A percentile compares a stretch with the other conserved stretches of the same genome.
phyloP scores from a whole-genome alignment of 2,888 invertebrate genomes.

The Phoenoteleia sp. region DNA sequence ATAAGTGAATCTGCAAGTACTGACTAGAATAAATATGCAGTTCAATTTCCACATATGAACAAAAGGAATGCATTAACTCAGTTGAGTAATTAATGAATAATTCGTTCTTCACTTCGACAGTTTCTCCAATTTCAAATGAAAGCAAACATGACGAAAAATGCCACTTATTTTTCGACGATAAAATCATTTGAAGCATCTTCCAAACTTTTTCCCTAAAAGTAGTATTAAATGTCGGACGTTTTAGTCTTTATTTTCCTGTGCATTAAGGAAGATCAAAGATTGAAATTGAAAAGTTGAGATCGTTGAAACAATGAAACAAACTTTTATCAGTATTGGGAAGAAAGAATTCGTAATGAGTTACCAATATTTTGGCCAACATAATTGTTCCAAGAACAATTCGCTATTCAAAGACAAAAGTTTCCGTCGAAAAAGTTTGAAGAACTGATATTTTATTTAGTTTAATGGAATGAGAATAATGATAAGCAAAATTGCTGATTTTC shows the following conservation, averaged over 20 bases:
- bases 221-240: conserved; percentile 27
- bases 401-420: neutral
- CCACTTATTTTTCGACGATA: conserved; percentile 13
- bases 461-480: too few relatives aligned
- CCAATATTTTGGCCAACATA: conserved; percentile 33
- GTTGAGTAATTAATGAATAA: conserved; percentile 31
- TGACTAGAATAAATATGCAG: too few relatives aligned
- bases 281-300: conserved; percentile 55
- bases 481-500: too few relatives aligned
- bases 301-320: conserved; percentile 44
- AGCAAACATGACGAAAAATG: conserved; percentile 13
- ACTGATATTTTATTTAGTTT: too few relatives aligned
- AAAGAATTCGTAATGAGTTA: conserved; percentile 29
- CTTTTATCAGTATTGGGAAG: conserved; percentile 24
- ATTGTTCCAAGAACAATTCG: conserved; percentile 35
- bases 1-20: too few relatives aligned
- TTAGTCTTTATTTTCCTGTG: conserved; percentile 39
- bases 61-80: too few relatives aligned
- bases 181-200: conserved; percentile 32
- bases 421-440: too few relatives aligned
- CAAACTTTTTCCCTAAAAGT: conserved; percentile 21
- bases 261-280: conserved; percentile 49
- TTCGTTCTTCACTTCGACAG: conserved; percentile 8
- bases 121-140: conserved; percentile 9
- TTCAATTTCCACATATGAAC: too few relatives aligned